Percentiles rank a stretch among this genome's conserved stretches.
These are phyloP conservation scores for Pseudomyrmex concolor DNA, from an alignment of 1,140 invertebrate species.

Conservation along the genomic window DNA sequence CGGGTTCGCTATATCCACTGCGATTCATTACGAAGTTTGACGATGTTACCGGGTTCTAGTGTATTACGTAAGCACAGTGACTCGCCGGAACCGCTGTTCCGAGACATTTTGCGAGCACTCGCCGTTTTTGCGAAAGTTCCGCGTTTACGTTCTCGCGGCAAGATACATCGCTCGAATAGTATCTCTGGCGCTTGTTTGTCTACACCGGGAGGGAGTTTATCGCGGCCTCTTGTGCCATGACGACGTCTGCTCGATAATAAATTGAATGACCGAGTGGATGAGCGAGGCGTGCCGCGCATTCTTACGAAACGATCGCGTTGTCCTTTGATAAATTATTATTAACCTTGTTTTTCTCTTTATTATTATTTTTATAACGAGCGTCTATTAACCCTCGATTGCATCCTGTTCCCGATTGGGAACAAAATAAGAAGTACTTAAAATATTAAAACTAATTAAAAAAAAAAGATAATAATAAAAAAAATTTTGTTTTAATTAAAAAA, in stretches of 20 bases:
- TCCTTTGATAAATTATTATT: not conserved
- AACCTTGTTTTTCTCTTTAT: not conserved
- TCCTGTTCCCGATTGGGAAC: no score
- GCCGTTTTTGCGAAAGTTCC: conserved; percentile 48
- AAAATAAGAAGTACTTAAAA: no score
- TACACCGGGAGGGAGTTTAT: not conserved
- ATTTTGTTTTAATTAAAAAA: no score
- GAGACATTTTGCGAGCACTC: conserved; percentile 40
- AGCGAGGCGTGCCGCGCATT: not conserved
- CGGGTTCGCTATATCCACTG: not conserved
- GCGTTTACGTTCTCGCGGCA: conserved; percentile 15
- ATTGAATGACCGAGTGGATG: not conserved
- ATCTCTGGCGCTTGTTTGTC: conserved; percentile 32
- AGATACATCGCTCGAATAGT: conserved; percentile 18
- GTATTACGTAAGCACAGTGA: not conserved
- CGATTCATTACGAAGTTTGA: conserved; percentile 59
- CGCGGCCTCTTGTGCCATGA: conserved; percentile 9
- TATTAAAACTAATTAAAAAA: no score
- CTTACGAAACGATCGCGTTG: not conserved
- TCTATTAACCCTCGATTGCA: no score
- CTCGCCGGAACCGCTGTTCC: not conserved
- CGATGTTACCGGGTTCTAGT: conserved; percentile 8
- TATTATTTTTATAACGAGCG: no score
- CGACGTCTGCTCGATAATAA: not conserved
- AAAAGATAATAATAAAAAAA: no score